Evolutionary conservation across 2,797 vertebrate genomes (phyloP), one percentile per base, ranked within the genome.

Genomic region (Anas flavirostris): DNA sequence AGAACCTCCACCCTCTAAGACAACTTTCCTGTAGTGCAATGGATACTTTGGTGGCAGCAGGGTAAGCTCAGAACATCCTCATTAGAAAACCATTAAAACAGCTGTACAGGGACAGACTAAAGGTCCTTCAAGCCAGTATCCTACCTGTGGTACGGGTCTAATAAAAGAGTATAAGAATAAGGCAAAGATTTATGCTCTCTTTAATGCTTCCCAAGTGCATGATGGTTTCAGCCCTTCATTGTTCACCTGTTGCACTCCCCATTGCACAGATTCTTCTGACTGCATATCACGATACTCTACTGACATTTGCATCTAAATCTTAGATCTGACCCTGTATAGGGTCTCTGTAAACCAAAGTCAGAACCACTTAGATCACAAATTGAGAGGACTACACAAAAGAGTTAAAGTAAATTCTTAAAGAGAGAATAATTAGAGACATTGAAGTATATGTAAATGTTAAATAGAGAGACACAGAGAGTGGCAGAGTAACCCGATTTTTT

Each of bases 401-500:
- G 88, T 94, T 62, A 28, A 48, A 82, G 37, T 15, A 84, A 89
- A 86, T 88, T 93, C 74, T 91, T 74, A 86, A 58, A 56, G 44
- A 92, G 7, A 75, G 14, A 87, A 94, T 85, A 94, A 93, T 94
- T 93, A 91, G 58, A 82, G 64, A 87, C 48, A 68, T 2, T 8
- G 60, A 87, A 77, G 60, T 52, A 93, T 92, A 91, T 0, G 2
- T 44, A 75, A 84, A 91, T 50, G 39, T 52, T 90, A 88, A 79
- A 85, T 62, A 82, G 59, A 82, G 87, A 93, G 81, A 68, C 68
- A 67, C n/a, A 55, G 81, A 92, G 68, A 80, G 68, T 93, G 68
- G 68, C 90, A 94, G 93, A 86, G 94, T 94, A 86, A 94, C 83
- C 95, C 5, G 14, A 84, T 95, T 95, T 82, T 75, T 75, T 46